Percentiles rank a stretch among this genome's conserved stretches.
Evolutionary conservation across 2,113 vertebrate species (phyloP).

Genomic region (Nansenia antarctica): DNA sequence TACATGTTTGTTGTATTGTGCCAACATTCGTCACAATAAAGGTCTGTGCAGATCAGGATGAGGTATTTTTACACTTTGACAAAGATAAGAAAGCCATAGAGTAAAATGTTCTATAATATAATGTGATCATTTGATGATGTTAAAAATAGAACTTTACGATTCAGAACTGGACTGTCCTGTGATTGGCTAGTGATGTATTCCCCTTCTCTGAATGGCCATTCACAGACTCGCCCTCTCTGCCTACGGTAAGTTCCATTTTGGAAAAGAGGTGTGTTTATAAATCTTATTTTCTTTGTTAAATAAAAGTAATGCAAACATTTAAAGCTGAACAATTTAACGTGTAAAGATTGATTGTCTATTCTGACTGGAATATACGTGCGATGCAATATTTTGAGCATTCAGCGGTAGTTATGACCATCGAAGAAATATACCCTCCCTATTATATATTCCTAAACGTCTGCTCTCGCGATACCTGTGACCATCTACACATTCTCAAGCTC

Average conservation of each 20-base stretch:
- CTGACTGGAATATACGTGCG: too few relatives aligned
- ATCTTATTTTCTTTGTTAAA: background rate
- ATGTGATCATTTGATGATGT: background rate
- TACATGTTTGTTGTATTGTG: too few relatives aligned
- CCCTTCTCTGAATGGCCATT: slow-evolving; percentile 54
- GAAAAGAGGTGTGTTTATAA: background rate
- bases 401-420: background rate
- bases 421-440: background rate
- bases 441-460: slow-evolving; percentile 2
- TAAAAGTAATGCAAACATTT: background rate
- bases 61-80: too few relatives aligned
- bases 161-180: slow-evolving; percentile 18
- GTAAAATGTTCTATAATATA: too few relatives aligned
- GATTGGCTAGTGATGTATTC: slow-evolving; percentile 50
- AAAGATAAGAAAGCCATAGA: background rate
- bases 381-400: background rate
- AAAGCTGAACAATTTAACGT: background rate
- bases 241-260: slow-evolving; percentile 40
- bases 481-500: background rate
- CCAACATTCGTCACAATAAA: background rate
- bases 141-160: slow-evolving; percentile 26
- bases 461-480: slow-evolving; percentile 3
- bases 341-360: background rate
- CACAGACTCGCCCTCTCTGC: slow-evolving; percentile 45
- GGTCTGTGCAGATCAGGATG: too few relatives aligned